phyloP scores from a whole-genome alignment of 2,797 vertebrate genomes.

The Clarias laeviceps region DNA sequence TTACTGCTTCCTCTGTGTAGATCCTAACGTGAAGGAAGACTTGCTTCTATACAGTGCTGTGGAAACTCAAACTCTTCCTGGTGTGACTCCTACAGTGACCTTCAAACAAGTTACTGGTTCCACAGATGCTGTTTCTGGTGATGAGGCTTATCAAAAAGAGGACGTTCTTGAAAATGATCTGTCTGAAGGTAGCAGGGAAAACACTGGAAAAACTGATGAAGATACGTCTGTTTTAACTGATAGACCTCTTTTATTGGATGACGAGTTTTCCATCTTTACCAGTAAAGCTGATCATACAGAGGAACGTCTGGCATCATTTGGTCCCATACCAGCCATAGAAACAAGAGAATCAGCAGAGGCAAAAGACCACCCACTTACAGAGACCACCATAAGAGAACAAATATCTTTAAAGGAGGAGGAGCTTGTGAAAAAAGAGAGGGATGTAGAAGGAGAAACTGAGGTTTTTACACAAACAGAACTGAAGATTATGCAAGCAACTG shows the following conservation, averaged over 20 bases:
- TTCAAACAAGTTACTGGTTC: not conserved
- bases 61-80: slow-evolving; percentile 39
- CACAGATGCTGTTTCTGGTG: slow-evolving; percentile 57
- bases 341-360: slow-evolving; percentile 4
- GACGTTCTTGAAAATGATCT: not conserved
- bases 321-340: slow-evolving; percentile 20
- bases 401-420: slow-evolving; percentile 41
- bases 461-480: slow-evolving; percentile 15
- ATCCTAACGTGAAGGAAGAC: slow-evolving; percentile 53
- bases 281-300: slow-evolving; percentile 32
- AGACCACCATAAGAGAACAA: not conserved
- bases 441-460: not conserved
- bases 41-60: slow-evolving; percentile 60
- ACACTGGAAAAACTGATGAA: slow-evolving; percentile 49
- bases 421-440: slow-evolving; percentile 4
- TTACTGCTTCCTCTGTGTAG: slow-evolving; percentile 26
- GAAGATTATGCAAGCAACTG: not conserved
- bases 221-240: slow-evolving; percentile 17
- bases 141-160: slow-evolving; percentile 39
- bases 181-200: not conserved
- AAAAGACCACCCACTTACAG: not conserved
- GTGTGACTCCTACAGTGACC: slow-evolving; percentile 41
- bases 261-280: slow-evolving; percentile 34
- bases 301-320: slow-evolving; percentile 17
- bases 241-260: slow-evolving; percentile 7